phyloP scores from a whole-genome alignment of 2,113 vertebrate genomes.

The Malurus elegans region DNA sequence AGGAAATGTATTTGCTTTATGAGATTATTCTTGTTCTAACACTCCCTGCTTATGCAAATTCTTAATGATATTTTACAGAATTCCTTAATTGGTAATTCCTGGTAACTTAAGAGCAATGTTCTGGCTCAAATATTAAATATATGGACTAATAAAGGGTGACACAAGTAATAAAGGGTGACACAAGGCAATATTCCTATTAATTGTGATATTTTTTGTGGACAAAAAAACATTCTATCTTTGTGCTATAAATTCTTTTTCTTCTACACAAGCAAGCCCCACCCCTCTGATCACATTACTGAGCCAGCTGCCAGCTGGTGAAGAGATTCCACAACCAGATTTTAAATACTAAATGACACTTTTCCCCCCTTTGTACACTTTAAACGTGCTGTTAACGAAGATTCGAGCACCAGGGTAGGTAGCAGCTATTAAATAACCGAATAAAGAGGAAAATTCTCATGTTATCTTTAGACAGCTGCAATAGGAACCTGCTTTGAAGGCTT shows the following conservation, averaged over 20 bases:
- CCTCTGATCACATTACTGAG: not conserved
- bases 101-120: not conserved
- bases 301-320: not conserved
- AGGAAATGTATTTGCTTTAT: not conserved
- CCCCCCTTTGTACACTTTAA: not conserved
- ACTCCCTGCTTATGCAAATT: not conserved
- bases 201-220: not conserved
- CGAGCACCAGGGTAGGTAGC: not conserved
- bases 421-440: not conserved
- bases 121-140: not conserved
- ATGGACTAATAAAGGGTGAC: accelerated
- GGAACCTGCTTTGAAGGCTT: not conserved
- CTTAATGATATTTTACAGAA: not conserved
- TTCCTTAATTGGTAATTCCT: not conserved
- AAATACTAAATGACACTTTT: not conserved
- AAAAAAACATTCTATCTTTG: not conserved
- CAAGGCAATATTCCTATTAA: not conserved
- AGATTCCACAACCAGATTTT: not conserved
- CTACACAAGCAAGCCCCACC: not conserved
- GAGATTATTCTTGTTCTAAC: not conserved
- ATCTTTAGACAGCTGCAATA: not conserved
- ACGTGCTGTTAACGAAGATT: not conserved
- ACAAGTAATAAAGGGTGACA: not conserved
- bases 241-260: not conserved
- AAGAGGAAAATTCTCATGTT: not conserved